Percentiles rank a stretch among this genome's conserved stretches.
Conservation (phyloP, 2,113 vertebrate genomes). For the Hippoglossus stenolepis region DNA sequence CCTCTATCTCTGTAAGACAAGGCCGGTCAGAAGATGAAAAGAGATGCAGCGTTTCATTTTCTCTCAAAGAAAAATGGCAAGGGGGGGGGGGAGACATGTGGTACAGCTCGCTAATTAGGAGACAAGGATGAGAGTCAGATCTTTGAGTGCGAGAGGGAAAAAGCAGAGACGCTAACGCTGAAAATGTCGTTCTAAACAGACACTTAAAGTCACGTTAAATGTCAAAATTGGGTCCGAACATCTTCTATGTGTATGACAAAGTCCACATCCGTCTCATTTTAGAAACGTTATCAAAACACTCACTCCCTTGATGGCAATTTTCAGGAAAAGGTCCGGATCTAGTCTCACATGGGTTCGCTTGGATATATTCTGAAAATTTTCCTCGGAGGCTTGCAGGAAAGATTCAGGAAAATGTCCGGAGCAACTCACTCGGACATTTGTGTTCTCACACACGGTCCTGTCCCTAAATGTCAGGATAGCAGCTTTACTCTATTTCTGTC, state of each 20-base stretch:
- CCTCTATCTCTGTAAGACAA: slow-evolving; percentile 74
- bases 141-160: slow-evolving; percentile 67
- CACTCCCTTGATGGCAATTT: too few species aligned
- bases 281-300: too few species aligned
- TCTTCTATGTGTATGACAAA: background rate
- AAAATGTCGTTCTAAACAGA: slow-evolving; percentile 27
- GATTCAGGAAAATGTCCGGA: too few species aligned
- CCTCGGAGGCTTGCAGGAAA: too few species aligned
- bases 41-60: slow-evolving; percentile 54
- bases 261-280: too few species aligned
- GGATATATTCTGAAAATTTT: too few species aligned
- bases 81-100: slow-evolving; percentile 2
- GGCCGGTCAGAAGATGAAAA: slow-evolving; percentile 90
- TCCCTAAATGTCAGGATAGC: too few species aligned
- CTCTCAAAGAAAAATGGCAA: slow-evolving; percentile 37
- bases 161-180: slow-evolving; percentile 28
- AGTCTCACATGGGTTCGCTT: too few species aligned
- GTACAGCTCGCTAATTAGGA: slow-evolving; percentile 89
- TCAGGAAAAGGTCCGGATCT: too few species aligned
- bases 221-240: too few species aligned
- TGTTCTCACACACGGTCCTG: too few species aligned
- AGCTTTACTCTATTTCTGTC: background rate
- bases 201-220: slow-evolving; percentile 17
- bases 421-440: too few species aligned
- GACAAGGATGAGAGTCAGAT: slow-evolving; percentile 79